Conservation (phyloP, 2,888 invertebrate genomes). For the Platycheirus albimanus region DNA sequence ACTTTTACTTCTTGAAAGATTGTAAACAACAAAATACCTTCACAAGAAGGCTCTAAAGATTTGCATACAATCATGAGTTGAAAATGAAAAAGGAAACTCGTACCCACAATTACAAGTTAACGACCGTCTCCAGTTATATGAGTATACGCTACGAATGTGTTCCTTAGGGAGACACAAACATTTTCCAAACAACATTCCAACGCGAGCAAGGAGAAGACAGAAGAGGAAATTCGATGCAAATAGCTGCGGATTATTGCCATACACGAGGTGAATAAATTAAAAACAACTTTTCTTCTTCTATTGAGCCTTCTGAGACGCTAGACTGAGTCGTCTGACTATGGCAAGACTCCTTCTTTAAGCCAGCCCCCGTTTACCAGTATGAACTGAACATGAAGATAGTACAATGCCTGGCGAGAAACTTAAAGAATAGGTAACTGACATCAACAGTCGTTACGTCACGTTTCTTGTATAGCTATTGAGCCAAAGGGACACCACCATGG, state of each 20-base stretch:
- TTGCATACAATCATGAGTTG: constrained; percentile 57
- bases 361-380: constrained; percentile 3
- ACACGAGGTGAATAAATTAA: constrained; percentile 72
- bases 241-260: constrained; percentile 72
- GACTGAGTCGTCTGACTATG: constrained; percentile 2
- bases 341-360: constrained; percentile 1
- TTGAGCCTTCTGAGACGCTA: too few species aligned
- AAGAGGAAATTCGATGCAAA: constrained; percentile 69
- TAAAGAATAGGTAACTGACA: constrained; percentile 67
- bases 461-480: constrained; percentile 24
- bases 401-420: constrained; percentile 58
- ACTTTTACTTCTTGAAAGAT: constrained; percentile 32
- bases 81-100: constrained; percentile 41
- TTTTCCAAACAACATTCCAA: constrained; percentile 69
- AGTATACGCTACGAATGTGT: not conserved
- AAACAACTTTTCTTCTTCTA: constrained; percentile 34
- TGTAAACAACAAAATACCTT: constrained; percentile 64
- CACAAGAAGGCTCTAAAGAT: constrained; percentile 16
- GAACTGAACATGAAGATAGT: constrained; percentile 29
- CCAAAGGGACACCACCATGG: constrained; percentile 22
- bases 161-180: constrained; percentile 23
- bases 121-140: constrained; percentile 27
- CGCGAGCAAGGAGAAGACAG: constrained; percentile 39
- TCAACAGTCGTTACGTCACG: constrained; percentile 69
- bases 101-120: constrained; percentile 40